Evolutionary conservation across 2,888 invertebrate genomes (phyloP), one percentile per base, ranked within the genome.

Genomic region (Glaucopsyche alexis): DNA sequence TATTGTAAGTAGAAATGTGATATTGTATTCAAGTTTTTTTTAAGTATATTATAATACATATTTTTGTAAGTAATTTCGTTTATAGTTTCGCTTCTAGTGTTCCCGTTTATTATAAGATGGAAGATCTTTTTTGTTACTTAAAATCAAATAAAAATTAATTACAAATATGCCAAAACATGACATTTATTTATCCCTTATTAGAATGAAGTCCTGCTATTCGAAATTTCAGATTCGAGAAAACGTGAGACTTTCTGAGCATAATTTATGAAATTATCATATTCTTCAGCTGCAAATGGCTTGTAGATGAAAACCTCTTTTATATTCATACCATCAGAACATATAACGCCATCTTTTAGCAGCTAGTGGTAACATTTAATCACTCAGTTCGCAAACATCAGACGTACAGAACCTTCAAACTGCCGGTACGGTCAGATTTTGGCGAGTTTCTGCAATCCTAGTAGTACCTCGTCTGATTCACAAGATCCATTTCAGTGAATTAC

Each of bases 1-100:
- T 91, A 91, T 91, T 91, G 84, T 93, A 90, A 93, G 92, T 93
- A 93, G 93, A 92, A 88, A 91, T 93, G 93, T 93, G 93, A 93
- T 93, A 93, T 93, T 93, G 93, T 92, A 92, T 85, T 92, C 90
- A 86, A 87, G 89, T 91, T 90, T 89, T 77, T 87, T 84, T 83
- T 91, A 90, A 88, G 84, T 89, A 86, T 90, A 90, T 89, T 91
- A 90, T 88, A 87, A 89, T 86, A 87, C 82, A 90, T 92, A 91
- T 91, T 92, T 93, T 92, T 91, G 88, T 92, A 92, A 90, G 91
- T 92, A 91, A 85, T 87, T 87, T 87, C 85, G 87, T 91, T 90
- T 89, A 87, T 86, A 90, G 87, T 90, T 88, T 88, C 88, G 91
- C 91, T 89, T 91, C 85, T 88, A 89, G 90, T 88, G 88, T 88